phyloP scores from a whole-genome alignment of 2,797 vertebrate species.

The Gobio occitaniae region DNA sequence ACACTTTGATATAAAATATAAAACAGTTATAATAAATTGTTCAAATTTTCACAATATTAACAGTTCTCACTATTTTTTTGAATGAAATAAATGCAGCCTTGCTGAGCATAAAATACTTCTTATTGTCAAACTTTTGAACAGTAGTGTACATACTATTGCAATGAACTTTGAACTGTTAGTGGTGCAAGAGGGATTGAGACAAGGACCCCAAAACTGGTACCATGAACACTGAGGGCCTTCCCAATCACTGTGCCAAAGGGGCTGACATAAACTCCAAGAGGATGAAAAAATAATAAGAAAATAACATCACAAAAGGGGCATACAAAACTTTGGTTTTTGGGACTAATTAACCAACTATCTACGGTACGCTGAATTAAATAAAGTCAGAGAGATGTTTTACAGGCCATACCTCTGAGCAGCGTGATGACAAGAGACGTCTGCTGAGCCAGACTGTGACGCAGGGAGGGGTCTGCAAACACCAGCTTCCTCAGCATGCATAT shows the following conservation, averaged over 20 bases:
- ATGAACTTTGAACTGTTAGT: neutral
- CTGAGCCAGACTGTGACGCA: constrained; percentile 84
- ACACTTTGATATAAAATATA: neutral
- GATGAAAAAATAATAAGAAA: neutral
- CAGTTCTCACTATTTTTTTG: neutral
- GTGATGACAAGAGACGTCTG: constrained; percentile 80
- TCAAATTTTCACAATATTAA: neutral
- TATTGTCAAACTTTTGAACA: neutral
- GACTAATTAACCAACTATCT: neutral
- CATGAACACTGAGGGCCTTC: neutral
- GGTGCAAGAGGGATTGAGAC: neutral
- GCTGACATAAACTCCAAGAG: no score
- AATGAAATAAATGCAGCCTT: neutral
- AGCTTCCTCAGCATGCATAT: constrained; percentile 88
- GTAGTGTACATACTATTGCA: neutral
- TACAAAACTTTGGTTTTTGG: neutral
- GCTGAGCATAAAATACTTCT: neutral
- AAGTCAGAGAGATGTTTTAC: neutral
- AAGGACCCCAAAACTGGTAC: neutral
- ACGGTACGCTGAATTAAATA: neutral
- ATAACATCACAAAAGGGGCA: neutral
- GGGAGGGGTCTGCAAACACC: constrained; percentile 83
- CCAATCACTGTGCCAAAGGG: neutral
- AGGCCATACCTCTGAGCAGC: constrained; percentile 85
- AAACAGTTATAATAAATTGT: neutral